A percentile compares a stretch with the other conserved stretches of the same genome.
phyloP scores from a whole-genome alignment of 2,113 vertebrate genomes.

The Platycercus adscitus region DNA sequence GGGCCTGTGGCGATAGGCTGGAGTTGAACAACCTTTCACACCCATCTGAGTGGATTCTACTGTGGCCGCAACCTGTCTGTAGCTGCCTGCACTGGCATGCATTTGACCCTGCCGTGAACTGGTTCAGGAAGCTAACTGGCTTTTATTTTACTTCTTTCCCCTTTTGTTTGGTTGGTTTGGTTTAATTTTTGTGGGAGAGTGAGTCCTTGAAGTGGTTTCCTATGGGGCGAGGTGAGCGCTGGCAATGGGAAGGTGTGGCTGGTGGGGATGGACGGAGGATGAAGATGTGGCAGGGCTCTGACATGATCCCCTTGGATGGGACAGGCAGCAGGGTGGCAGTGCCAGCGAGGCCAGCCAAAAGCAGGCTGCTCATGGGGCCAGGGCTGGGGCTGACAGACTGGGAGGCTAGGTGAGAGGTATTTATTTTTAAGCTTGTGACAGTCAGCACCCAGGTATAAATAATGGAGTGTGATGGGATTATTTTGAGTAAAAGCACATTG shows the following conservation, averaged over 20 bases:
- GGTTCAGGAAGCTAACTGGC: neutral
- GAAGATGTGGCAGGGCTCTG: neutral
- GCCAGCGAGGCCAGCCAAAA: no score
- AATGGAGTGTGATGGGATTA: neutral
- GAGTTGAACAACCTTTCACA: neutral
- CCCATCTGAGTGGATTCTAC: neutral
- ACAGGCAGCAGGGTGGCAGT: neutral
- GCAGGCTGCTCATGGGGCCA: neutral
- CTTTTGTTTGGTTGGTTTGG: neutral
- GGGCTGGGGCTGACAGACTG: neutral
- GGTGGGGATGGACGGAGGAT: neutral
- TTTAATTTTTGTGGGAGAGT: neutral
- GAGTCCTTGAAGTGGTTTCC: neutral
- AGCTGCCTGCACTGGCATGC: neutral
- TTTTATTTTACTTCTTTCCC: neutral
- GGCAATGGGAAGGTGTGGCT: neutral
- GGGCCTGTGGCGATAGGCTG: neutral
- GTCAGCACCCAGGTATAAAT: neutral
- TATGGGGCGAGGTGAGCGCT: rapidly evolving
- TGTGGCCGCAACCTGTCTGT: neutral
- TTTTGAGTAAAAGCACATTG: neutral
- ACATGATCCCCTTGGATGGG: neutral
- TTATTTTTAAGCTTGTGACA: neutral
- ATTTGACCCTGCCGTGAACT: neutral
- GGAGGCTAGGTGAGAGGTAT: neutral